Base-by-base conservation (phyloP, 2,113 vertebrate species). In the Heterocephalus glaber region DNA sequence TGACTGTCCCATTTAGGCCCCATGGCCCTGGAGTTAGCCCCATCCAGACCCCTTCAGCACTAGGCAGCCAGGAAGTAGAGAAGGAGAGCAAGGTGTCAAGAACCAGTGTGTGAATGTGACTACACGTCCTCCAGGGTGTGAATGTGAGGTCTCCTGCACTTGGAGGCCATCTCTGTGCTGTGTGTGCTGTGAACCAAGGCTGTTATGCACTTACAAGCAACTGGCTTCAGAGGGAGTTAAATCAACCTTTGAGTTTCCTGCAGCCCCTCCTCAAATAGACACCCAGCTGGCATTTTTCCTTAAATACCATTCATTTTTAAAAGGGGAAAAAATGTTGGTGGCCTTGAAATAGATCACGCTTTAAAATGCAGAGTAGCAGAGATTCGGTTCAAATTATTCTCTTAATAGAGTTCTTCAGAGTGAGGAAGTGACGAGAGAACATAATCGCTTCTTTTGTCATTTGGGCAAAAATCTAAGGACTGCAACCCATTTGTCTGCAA, bases 371-470 rank as follows among this genome's bases (percentile, higher is more conserved):
- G 95, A 95, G 95, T 66, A 89, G 94, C 95, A 81, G 89, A 93
- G 86, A 93, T 94, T 95, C 92, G 26, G 2, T 95, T 96, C 96
- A 92, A 95, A 97, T 97, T 91, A 95, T 95, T 95, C 92, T 95
- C 96, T 95, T 97, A 96, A 96, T 96, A 97, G 97, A 96, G 96
- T 97, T 97, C 95, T 97, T 95, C 72, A 93, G 93, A 88, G 93
- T 82, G 38, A 97, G 96, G 90, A 96, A 96, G 92, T 95, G 95
- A 96, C 5, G 35, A 82, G 94, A 82, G 90, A 93, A 84, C 92
- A 92, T 97, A 93, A 97, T 96, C 65, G 12, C 85, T 94, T 82
- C 93, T 97, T 96, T 97, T 97, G 97, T 97, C 88, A 0, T 91
- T 81, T 72, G 87, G 82, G 87, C 95, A 95, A 80, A 96, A 96